These are phyloP conservation scores for Drosophila kanekoi DNA, from an alignment of 2,888 invertebrate genomes.

Conservation along the genomic window DNA sequence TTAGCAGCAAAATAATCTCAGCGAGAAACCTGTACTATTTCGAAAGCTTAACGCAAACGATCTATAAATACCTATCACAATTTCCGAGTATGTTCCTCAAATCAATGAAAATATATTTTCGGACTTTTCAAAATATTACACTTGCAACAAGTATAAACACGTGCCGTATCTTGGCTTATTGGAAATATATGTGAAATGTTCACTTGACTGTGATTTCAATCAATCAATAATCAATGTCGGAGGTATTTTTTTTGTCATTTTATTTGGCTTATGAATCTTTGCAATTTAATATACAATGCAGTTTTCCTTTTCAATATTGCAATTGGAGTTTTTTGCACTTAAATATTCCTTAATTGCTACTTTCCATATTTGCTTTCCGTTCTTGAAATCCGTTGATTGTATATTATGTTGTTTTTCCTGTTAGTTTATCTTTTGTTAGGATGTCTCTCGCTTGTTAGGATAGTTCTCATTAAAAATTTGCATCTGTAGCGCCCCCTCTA, in stretches of 20 bases:
- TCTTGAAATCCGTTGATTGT: conserved; percentile 71
- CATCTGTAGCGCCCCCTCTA: conserved; percentile 15
- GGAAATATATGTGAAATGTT: background rate
- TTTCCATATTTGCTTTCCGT: conserved; percentile 51
- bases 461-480: conserved; percentile 22
- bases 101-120: background rate
- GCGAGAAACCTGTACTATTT: background rate
- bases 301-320: conserved; percentile 63
- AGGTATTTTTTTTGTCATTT: conserved; percentile 44
- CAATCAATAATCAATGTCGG: background rate
- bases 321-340: conserved; percentile 61
- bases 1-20: conserved; percentile 4
- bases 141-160: too few relatives aligned
- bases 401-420: conserved; percentile 34
- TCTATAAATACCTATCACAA: background rate
- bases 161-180: background rate
- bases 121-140: background rate
- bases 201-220: too few relatives aligned
- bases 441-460: conserved; percentile 36
- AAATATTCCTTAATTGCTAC: conserved; percentile 68
- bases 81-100: background rate
- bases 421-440: conserved; percentile 43
- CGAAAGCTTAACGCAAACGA: background rate
- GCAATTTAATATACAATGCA: conserved; percentile 67
- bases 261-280: conserved; percentile 77